These are phyloP conservation scores for Nothura maculosa DNA, from an alignment of 2,797 vertebrate species.

Conservation along the genomic window DNA sequence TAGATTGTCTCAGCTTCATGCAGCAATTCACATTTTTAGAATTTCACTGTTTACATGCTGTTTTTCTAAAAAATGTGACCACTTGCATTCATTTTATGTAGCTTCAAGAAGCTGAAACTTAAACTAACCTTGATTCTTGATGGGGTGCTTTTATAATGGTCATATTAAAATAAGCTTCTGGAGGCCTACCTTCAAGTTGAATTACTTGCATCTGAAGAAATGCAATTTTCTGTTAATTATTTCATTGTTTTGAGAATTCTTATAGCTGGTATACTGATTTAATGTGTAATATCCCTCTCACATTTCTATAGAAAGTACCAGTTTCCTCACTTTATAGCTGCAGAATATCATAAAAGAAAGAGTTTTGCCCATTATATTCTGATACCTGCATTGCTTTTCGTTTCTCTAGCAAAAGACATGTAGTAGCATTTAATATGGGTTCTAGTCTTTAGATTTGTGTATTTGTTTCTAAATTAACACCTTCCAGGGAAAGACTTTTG, in stretches of 20 bases:
- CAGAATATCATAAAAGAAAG: neutral
- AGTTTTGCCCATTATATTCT: neutral
- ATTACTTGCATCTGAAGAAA: constrained; percentile 79
- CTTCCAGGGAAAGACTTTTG: neutral
- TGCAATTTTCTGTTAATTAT: neutral
- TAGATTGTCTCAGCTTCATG: neutral
- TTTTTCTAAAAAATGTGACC: neutral
- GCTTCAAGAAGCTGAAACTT: neutral
- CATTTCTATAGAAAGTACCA: neutral
- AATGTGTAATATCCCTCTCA: neutral
- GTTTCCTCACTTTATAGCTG: neutral
- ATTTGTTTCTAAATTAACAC: neutral
- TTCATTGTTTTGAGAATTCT: neutral
- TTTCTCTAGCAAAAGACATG: neutral
- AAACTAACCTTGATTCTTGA: constrained; percentile 82
- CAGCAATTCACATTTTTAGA: neutral
- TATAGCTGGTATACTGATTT: neutral
- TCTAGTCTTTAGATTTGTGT: neutral
- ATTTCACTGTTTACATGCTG: neutral
- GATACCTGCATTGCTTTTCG: neutral
- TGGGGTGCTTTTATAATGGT: constrained; percentile 84
- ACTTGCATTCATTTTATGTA: neutral
- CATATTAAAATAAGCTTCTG: constrained; percentile 83
- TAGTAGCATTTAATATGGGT: neutral
- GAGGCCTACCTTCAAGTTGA: constrained; percentile 65